Conservation (phyloP, 2,797 vertebrate species). For the Karalla daura region DNA sequence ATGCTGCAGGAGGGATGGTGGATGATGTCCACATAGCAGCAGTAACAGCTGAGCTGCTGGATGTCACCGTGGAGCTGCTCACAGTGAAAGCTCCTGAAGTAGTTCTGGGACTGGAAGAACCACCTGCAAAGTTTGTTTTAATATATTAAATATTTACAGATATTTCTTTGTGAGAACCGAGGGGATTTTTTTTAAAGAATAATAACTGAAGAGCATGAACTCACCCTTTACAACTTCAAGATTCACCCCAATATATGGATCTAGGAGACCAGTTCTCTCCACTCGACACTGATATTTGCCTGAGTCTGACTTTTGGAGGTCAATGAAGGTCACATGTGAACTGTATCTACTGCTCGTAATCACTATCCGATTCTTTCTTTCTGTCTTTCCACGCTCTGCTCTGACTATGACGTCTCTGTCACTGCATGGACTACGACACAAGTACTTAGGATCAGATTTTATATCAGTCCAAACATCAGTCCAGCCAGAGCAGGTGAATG, state of each 20-base stretch:
- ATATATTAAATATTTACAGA: not conserved
- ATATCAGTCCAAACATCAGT: fast-evolving
- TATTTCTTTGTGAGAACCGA: too few species aligned
- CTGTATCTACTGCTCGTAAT: not conserved
- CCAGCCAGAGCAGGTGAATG: conserved; percentile 20
- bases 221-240: conserved; percentile 35
- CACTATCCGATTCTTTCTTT: fast-evolving
- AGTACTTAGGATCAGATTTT: conserved; percentile 1
- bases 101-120: not conserved
- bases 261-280: fast-evolving
- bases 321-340: conserved; percentile 38
- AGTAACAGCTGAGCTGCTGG: not conserved
- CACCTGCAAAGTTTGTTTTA: not conserved
- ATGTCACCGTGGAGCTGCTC: not conserved
- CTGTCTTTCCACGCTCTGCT: not conserved
- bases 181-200: not conserved
- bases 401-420: conserved; percentile 13
- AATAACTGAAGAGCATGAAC: not conserved
- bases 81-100: not conserved
- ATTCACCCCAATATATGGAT: not conserved
- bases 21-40: not conserved
- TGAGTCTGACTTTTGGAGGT: conserved; percentile 34
- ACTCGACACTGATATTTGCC: conserved; percentile 29
- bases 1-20: not conserved
- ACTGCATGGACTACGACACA: not conserved